Conservation (phyloP, 2,113 vertebrate species). For the Mugil cephalus region DNA sequence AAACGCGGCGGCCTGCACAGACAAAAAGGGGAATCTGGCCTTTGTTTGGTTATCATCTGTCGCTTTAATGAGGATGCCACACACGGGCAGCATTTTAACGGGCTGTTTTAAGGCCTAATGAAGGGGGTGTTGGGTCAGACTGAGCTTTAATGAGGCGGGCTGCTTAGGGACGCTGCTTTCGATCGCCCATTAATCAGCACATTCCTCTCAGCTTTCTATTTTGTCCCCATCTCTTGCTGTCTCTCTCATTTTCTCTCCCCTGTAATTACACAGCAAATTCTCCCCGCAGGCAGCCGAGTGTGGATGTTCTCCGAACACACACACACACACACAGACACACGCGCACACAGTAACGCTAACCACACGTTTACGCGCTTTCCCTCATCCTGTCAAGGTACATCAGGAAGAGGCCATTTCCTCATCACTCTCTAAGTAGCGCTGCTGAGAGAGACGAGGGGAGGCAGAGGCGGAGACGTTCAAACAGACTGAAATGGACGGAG, state of each 20-base stretch:
- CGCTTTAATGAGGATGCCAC: constrained; percentile 75
- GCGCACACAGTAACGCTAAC: constrained; percentile 21
- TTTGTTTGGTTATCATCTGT: constrained; percentile 70
- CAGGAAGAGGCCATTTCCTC: constrained; percentile 67
- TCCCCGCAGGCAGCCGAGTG: constrained; percentile 56
- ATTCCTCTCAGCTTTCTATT: constrained; percentile 71
- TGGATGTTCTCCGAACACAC: constrained; percentile 11
- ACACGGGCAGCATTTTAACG: constrained; percentile 67
- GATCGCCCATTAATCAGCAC: constrained; percentile 75
- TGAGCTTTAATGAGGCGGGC: constrained; percentile 66
- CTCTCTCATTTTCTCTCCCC: constrained; percentile 52
- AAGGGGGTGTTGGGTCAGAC: constrained; percentile 63
- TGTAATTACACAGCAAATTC: constrained; percentile 77
- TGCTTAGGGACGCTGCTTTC: constrained; percentile 69
- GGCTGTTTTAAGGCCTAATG: constrained; percentile 75
- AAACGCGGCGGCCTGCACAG: constrained; percentile 34
- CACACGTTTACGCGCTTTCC: constrained; percentile 49
- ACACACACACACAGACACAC: constrained; percentile 27
- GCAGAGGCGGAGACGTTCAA: constrained; percentile 48
- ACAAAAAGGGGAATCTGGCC: constrained; percentile 48
- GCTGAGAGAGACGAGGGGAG: constrained; percentile 49
- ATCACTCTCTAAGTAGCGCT: constrained; percentile 48
- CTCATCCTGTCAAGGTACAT: constrained; percentile 65
- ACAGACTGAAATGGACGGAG: constrained; percentile 51
- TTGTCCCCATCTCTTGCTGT: constrained; percentile 44